A percentile compares a stretch with the other conserved stretches of the same genome.
phyloP scores from a whole-genome alignment of 2,888 invertebrate species.

The Anoplius nigerrimus region DNA sequence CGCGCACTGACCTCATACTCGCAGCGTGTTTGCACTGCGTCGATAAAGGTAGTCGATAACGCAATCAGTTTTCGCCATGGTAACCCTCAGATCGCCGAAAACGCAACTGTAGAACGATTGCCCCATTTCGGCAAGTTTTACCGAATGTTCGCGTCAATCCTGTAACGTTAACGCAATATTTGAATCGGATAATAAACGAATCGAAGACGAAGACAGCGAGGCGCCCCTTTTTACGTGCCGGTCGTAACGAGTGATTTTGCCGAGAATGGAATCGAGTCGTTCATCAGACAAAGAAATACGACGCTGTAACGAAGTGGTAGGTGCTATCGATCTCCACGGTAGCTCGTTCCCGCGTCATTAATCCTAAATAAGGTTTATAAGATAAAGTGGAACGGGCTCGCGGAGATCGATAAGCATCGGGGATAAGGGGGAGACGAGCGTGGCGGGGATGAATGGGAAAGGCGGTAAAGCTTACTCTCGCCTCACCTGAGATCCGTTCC shows the following conservation, averaged over 20 bases:
- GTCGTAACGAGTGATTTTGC: slow-evolving; percentile 29
- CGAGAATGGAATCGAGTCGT: slow-evolving; percentile 32
- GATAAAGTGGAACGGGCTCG: slow-evolving; percentile 45
- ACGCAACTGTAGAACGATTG: no score
- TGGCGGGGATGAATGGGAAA: slow-evolving; percentile 4
- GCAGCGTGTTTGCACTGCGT: no score
- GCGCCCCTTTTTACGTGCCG: not conserved
- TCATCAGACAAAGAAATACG: slow-evolving; percentile 44
- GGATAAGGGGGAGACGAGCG: not conserved
- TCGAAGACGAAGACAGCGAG: not conserved
- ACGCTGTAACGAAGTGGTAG: slow-evolving; percentile 39
- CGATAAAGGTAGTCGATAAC: no score
- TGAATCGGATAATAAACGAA: no score
- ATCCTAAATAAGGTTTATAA: slow-evolving; percentile 58
- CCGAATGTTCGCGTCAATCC: no score
- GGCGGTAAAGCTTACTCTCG: slow-evolving; percentile 45
- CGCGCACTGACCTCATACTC: no score
- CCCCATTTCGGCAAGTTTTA: no score
- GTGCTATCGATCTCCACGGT: slow-evolving; percentile 48
- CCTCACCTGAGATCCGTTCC: slow-evolving; percentile 42
- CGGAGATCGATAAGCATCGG: slow-evolving; percentile 47
- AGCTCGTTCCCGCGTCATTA: slow-evolving; percentile 50
- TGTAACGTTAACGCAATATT: no score
- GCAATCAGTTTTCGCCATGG: no score
- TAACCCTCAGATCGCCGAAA: no score